Base-by-base conservation (phyloP, 2,113 vertebrate species). In the Lutjanus erythropterus region DNA sequence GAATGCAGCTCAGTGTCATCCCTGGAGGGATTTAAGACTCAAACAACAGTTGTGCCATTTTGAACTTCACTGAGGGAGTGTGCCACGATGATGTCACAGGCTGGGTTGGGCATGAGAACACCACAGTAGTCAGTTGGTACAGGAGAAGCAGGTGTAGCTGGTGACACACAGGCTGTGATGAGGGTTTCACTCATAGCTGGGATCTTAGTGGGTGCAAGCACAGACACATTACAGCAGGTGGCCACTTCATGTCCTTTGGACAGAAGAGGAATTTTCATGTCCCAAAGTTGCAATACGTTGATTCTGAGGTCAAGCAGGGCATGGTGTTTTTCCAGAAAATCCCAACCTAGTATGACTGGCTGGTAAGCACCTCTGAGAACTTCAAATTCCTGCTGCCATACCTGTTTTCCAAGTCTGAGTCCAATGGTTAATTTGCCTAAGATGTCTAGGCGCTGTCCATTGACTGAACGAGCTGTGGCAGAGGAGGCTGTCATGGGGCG, bases 41-140 rank as follows among this genome's bases (percentile, higher is more conserved):
- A 11, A 46, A 74, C 49, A 6, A 74, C 39, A 52, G 70, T 61
- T 23, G 55, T 35, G 15, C 27, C 66, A 71, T 75, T 85, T 56
- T 62, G 23, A 35, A 67, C 52, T 23, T 80, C 23, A 39, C 42
- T 50, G 37, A 50, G 31, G 47, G 46, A 37, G 37, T 62, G 66
- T 42, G 71, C 61, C 19, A 60, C 18, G 3, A 74, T 61, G 9
- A 46, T 65, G 5, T 37, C 61, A 53, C n/a, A n/a, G 15, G 10
- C 6, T 50, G 80, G 31, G 35, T 79, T n/a, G n/a, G n/a, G n/a
- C n/a, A n/a, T n/a, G n/a, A n/a, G n/a, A n/a, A n/a, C n/a, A n/a
- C n/a, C n/a, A n/a, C n/a, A n/a, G n/a, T 61, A 35, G 33, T 23
- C 29, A 37, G 27, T 71, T 27, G 49, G 37, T 5, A 71, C 10